Evolutionary conservation across 2,113 vertebrate genomes (phyloP), one percentile per base, ranked within the genome.

Genomic region (Rostratula benghalensis): DNA sequence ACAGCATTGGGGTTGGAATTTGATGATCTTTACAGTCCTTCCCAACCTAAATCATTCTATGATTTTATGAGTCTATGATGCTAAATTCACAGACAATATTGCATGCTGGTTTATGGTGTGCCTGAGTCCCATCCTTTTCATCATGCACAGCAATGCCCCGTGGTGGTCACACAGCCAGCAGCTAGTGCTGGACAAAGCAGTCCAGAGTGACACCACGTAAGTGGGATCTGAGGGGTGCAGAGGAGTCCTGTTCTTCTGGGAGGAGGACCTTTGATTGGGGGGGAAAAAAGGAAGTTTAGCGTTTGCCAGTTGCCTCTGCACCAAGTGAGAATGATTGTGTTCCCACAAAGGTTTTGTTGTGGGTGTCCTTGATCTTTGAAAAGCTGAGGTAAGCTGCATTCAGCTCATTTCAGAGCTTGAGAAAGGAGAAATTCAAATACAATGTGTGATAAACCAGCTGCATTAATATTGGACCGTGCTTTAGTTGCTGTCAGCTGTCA

Each of bases 211-310:
- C 10, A 71, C 6, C 2, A 30, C 11, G 43, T 35, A 35, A 3
- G 0, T 24, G 8, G 0, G 1, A 22, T 31, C 13, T 41, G 22
- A 31, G 18, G 19, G 17, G 17, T 8, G 11, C 28, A 59, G 43
- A 73, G 22, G 13, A 67, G 24, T 67, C 64, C 28, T 46, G 4
- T 7, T 67, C 22, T 59, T 75, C 24, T 7, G 6, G 25, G 35
- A 78, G 13, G 2, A 54, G 20, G 19, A 21, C 10, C 3, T 50
- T 1, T 13, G 12, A 33, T 18, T 41, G 25, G 27, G 37, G 76
- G 25, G 45, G 56, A 83, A 48, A 60, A 83, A 80, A 65, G 25
- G 27, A 79, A 76, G 33, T 46, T 39, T 10, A 83, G 12, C 11
- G 39, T 6, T 2, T 53, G 7, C 41, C 20, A 24, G 22, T 8